These are phyloP conservation scores for Dasysyrphus tricinctus DNA, from an alignment of 2,888 invertebrate species.

Conservation along the genomic window DNA sequence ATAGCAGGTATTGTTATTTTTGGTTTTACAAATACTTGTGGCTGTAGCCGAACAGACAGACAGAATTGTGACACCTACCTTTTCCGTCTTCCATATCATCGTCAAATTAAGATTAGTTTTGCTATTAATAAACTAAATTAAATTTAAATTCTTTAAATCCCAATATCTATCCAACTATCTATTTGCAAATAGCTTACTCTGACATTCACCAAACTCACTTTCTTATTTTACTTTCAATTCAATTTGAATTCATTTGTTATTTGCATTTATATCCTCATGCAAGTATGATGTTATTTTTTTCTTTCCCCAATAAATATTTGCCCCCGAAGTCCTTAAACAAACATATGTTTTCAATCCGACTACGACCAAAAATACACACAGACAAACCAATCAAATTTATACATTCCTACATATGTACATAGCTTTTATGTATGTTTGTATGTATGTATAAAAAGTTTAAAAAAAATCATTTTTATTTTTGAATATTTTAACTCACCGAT, in stretches of 20 bases:
- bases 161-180: not conserved
- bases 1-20: too few species aligned
- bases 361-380: conserved; percentile 3
- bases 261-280: conserved; percentile 20
- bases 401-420: not conserved
- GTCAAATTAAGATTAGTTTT: too few species aligned
- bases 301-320: conserved; percentile 33
- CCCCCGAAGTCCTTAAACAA: conserved; percentile 29
- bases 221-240: conserved; percentile 2
- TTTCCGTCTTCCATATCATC: too few species aligned
- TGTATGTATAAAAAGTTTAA: not conserved
- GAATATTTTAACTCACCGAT: conserved; percentile 86
- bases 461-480: not conserved
- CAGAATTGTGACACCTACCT: too few species aligned
- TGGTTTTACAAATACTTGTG: too few species aligned
- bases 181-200: not conserved
- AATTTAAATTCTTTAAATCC: not conserved
- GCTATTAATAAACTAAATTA: not conserved
- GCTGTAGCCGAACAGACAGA: too few species aligned
- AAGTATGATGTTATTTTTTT: conserved; percentile 5
- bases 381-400: not conserved
- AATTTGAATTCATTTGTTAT: conserved; percentile 16
- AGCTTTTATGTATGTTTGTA: too few species aligned
- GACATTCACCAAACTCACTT: not conserved
- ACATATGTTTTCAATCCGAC: conserved; percentile 39